Evolutionary conservation across 1,140 invertebrate genomes (phyloP).

Genomic region (Hestina assimilis): DNA sequence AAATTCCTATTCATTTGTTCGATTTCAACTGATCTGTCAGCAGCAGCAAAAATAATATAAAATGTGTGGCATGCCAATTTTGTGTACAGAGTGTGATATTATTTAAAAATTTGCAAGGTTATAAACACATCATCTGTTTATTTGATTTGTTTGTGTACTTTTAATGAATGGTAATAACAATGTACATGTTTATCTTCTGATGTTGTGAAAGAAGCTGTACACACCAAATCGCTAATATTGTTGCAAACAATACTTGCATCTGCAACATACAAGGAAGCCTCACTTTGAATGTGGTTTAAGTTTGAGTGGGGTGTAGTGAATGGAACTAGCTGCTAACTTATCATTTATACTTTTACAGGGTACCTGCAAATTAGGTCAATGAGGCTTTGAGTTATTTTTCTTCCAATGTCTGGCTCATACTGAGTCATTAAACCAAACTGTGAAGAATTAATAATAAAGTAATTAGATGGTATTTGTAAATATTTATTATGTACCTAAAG

Average conservation of each 20-base stretch:
- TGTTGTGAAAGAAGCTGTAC: constrained; percentile 17
- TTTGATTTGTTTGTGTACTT: constrained; percentile 2
- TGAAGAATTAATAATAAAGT: constrained; percentile 59
- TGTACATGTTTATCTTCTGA: constrained; percentile 6
- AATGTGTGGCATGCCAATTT: constrained; percentile 62
- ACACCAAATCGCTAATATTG: constrained; percentile 15
- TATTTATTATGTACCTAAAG: too few relatives aligned
- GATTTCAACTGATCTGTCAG: constrained; percentile 7
- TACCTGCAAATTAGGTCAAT: constrained; percentile 95
- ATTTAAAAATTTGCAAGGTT: constrained; percentile 6
- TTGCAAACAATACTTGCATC: constrained; percentile 30
- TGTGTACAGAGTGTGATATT: constrained; percentile 32
- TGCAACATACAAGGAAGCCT: constrained; percentile 39
- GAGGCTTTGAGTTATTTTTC: constrained; percentile 91
- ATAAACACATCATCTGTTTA: neutral
- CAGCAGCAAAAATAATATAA: constrained; percentile 66
- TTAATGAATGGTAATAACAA: constrained; percentile 12
- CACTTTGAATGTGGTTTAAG: constrained; percentile 33
- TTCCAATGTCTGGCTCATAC: constrained; percentile 90
- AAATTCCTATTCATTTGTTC: neutral
- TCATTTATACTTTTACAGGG: constrained; percentile 43
- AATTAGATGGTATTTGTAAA: constrained; percentile 6
- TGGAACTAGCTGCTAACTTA: constrained; percentile 62
- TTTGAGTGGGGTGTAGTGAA: constrained; percentile 59
- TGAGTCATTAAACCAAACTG: constrained; percentile 93